phyloP scores from a whole-genome alignment of 2,888 invertebrate species.

The Pteria penguin region DNA sequence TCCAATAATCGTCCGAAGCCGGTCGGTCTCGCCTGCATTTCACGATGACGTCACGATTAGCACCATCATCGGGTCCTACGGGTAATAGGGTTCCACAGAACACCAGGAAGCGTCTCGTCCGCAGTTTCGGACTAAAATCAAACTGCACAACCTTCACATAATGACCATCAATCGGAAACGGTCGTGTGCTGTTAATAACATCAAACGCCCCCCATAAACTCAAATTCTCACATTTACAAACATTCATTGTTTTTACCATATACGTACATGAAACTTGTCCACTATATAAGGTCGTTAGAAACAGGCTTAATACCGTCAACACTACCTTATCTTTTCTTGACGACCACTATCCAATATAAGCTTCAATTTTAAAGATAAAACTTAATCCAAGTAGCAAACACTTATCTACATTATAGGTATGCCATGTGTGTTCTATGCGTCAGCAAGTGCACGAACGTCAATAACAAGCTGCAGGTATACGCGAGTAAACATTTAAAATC shows the following conservation, averaged over 20 bases:
- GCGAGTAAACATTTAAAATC: too few relatives aligned
- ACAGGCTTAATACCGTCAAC: too few relatives aligned
- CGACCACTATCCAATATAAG: too few relatives aligned
- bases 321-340: too few relatives aligned
- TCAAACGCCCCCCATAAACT: constrained; percentile 1
- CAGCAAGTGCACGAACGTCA: too few relatives aligned
- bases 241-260: constrained; percentile 7
- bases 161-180: background rate
- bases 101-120: constrained; percentile 20
- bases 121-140: constrained; percentile 18
- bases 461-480: too few relatives aligned
- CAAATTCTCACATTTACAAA: constrained; percentile 27
- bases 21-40: constrained; percentile 21
- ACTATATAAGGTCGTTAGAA: too few relatives aligned
- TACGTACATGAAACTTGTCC: background rate
- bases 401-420: too few relatives aligned
- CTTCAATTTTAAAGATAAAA: too few relatives aligned
- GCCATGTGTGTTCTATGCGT: too few relatives aligned
- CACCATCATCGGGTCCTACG: constrained; percentile 18
- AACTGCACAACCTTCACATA: constrained; percentile 17
- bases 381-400: too few relatives aligned
- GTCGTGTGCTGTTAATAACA: constrained; percentile 2
- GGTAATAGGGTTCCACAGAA: constrained; percentile 11
- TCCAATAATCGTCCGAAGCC: constrained; percentile 22
- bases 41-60: constrained; percentile 13